Conservation (phyloP, 2,797 vertebrate species). For the Gymnoscopelus braueri region DNA sequence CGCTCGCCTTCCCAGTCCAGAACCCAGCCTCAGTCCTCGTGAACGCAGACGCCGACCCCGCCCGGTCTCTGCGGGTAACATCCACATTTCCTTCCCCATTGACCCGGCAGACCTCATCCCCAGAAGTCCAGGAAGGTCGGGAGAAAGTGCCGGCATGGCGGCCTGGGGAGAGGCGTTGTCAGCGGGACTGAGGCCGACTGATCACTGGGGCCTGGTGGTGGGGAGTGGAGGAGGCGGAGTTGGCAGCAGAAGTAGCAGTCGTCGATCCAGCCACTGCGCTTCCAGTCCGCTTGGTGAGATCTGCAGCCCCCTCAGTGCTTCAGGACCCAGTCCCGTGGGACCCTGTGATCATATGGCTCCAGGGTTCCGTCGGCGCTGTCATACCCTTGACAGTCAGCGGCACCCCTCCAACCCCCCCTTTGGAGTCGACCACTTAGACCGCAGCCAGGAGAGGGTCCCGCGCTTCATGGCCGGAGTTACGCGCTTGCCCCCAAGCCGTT, state of each 20-base stretch:
- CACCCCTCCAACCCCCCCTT: slow-evolving; percentile 31
- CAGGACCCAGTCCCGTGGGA: slow-evolving; percentile 37
- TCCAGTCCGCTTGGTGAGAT: slow-evolving; percentile 54
- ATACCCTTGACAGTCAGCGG: slow-evolving; percentile 79
- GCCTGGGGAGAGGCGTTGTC: slow-evolving; percentile 40
- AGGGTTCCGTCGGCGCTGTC: slow-evolving; percentile 78
- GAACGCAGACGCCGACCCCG: slow-evolving; percentile 86
- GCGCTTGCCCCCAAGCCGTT: slow-evolving; percentile 49
- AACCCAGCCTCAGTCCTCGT: slow-evolving; percentile 82
- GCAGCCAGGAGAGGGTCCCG: slow-evolving; percentile 78
- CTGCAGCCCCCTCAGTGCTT: slow-evolving; percentile 24
- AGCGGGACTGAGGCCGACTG: slow-evolving; percentile 24
- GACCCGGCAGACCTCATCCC: slow-evolving; percentile 85
- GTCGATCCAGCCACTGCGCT: slow-evolving; percentile 53
- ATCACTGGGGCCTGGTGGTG: slow-evolving; percentile 32
- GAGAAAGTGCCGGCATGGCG: slow-evolving; percentile 33
- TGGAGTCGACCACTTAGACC: slow-evolving; percentile 60
- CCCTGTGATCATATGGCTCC: slow-evolving; percentile 46
- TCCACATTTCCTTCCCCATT: slow-evolving; percentile 87
- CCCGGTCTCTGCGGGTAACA: slow-evolving; percentile 89
- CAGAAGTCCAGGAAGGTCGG: slow-evolving; percentile 58
- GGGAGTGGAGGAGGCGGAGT: slow-evolving; percentile 12
- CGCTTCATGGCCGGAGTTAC: slow-evolving; percentile 82
- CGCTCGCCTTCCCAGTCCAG: slow-evolving; percentile 81
- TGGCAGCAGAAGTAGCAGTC: slow-evolving; percentile 13